These are phyloP conservation scores for Montipora efflorescens DNA, from an alignment of 64 coral and sea anemone species.

Conservation along the genomic window DNA sequence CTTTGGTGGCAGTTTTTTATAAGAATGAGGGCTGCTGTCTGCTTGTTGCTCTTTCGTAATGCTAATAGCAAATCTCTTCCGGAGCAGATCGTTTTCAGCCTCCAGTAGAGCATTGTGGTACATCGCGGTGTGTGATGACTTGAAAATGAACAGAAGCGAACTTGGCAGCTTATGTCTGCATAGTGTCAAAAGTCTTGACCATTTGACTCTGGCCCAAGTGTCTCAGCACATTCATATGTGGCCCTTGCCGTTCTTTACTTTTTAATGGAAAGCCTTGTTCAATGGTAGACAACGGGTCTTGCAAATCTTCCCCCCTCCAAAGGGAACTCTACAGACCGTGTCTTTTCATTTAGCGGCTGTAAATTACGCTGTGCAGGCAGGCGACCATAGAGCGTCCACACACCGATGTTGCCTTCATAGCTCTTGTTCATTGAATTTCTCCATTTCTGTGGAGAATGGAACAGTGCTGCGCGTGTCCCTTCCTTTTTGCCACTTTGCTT, in stretches of 20 bases:
- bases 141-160: conserved; percentile 21
- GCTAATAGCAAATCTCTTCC: conserved; percentile 2
- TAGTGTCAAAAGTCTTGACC: conserved; percentile 18
- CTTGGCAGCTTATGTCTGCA: conserved; percentile 5
- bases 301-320: no score
- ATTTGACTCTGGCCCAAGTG: background rate
- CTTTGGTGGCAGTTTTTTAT: background rate
- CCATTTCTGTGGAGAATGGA: no score
- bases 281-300: no score
- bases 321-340: no score
- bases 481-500: no score
- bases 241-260: background rate
- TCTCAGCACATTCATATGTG: background rate
- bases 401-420: no score
- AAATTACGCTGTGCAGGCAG: no score
- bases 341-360: no score
- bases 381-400: no score
- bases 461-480: no score
- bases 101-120: background rate
- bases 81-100: background rate
- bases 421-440: no score
- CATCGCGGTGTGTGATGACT: background rate
- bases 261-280: background rate
- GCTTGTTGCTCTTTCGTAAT: background rate
- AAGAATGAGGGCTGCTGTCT: background rate